Base-by-base conservation (phyloP, 2,888 invertebrate genomes). In the Neoscelio sp. region DNA sequence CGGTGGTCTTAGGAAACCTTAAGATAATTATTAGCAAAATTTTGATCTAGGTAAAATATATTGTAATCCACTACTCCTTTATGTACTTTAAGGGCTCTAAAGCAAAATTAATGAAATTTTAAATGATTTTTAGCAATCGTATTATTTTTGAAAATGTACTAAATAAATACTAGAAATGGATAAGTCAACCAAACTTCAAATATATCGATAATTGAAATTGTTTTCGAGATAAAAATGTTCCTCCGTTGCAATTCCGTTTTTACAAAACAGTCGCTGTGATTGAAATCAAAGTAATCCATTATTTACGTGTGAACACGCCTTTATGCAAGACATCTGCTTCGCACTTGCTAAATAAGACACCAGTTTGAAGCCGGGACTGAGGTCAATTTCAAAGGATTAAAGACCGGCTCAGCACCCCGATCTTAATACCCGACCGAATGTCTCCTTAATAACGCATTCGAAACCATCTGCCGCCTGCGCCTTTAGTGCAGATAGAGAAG, bases 341-440 rank as follows among this genome's bases (percentile, higher is more conserved):
- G 35, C 76, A 77, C 70, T 70, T 77, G 76, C 70, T 70, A 70
- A 77, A 77, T 77, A 77, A 77, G 76, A 77, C 35, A 77, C 70
- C 70, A 70, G 50, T 58, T 30, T 40, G 70, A 58, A 71, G 71
- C 56, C 70, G 58, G 44, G 70, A 52, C 65, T 75, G 58, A 65
- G 82, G 67, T 82, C 82, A 74, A 83, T 84, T 82, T 84, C 82
- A 81, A 82, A 82, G 84, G 83, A 83, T 83, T 82, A 82, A 82
- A 82, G 65, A 82, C 82, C 81, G 76, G 81, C 81, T 79, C 82
- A 77, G 82, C 80, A 80, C 81, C 74, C 67, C 52, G 79, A 70
- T 65, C 77, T 65, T 65, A 71, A 77, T 65, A 70, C 77, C 26
- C 35, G 10, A 13, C 58, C 28, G 70, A 76, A 54, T 52, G 68